Conservation (phyloP, 2,113 vertebrate species). For the Plectropomus leopardus region DNA sequence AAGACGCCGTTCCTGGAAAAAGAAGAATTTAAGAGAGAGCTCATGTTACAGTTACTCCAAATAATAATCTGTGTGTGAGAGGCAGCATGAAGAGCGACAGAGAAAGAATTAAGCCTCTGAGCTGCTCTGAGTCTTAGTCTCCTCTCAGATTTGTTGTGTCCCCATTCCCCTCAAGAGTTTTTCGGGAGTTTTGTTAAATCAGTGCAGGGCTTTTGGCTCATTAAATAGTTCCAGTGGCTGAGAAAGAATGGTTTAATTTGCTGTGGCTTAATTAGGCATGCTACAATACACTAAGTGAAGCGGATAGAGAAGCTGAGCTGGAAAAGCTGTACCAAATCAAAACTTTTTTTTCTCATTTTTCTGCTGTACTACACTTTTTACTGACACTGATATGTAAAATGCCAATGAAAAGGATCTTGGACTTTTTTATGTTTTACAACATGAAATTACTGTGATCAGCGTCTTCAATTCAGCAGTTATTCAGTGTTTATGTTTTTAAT, state of each 20-base stretch:
- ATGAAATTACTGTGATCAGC: background rate
- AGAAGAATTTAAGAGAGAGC: slow-evolving; percentile 26
- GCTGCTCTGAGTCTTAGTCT: background rate
- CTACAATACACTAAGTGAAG: background rate
- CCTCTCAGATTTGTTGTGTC: slow-evolving; percentile 1
- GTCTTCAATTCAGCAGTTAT: background rate
- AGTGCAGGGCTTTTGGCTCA: slow-evolving; percentile 31
- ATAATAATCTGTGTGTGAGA: slow-evolving; percentile 9
- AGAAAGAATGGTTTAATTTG: slow-evolving; percentile 56
- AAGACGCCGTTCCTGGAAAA: slow-evolving; percentile 89
- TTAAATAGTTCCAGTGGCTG: slow-evolving; percentile 56
- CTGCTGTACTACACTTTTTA: background rate
- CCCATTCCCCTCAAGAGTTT: slow-evolving; percentile 3
- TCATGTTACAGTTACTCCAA: slow-evolving; percentile 1
- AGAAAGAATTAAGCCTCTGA: background rate
- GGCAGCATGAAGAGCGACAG: background rate
- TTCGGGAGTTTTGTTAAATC: slow-evolving; percentile 18
- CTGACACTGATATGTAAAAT: background rate
- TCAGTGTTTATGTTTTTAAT: slow-evolving; percentile 3
- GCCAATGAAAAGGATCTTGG: background rate
- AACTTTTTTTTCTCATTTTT: background rate
- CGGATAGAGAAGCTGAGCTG: slow-evolving; percentile 1
- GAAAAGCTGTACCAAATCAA: slow-evolving; percentile 2
- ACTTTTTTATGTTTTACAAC: slow-evolving; percentile 10
- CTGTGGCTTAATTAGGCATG: slow-evolving; percentile 33